Evolutionary conservation across 2,797 vertebrate genomes (phyloP), one percentile per base, ranked within the genome.

Genomic region (Sebastes diploproa): DNA sequence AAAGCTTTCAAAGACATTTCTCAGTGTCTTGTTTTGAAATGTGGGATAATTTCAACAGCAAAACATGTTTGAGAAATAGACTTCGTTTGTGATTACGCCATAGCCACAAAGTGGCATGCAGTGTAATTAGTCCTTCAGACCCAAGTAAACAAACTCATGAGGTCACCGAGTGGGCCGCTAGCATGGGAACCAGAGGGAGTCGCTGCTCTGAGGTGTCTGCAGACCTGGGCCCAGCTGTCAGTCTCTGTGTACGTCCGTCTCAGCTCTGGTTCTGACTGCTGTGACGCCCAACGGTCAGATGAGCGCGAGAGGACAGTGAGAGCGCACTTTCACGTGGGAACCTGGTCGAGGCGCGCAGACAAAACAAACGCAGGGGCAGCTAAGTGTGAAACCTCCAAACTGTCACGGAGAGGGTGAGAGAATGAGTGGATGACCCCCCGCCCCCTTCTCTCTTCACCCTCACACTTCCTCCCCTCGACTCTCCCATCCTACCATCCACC

Each of bases 301-400:
- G 81, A 80, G 72, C 8, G 85, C 77, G 11, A 56, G 81, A 64
- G 78, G 86, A 91, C 87, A 84, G 86, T 80, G 83, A 85, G 91
- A 80, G 90, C 88, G 83, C 92, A 93, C 91, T 95, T 96, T 96
- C 95, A 95, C 94, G 90, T 96, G 95, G 95, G 96, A 96, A 96
- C 91, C 86, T 86, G 86, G 83, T 70, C 78, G 85, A 88, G 85
- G 86, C 76, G 54, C 22, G 59, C 91, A 94, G 92, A 94, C 94
- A 95, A 93, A 50, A 94, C 94, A 92, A 94, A 82, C 73, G 85
- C 92, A 85, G 88, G 88, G 91, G 93, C 92, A 94, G 90, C 93
- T 91, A 93, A 95, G 94, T 94, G 94, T 94, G 94, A 95, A 95
- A 91, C 90, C 92, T 93, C 90, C 94, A 94, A 96, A 96, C 95